These are phyloP conservation scores for Petaurus breviceps DNA, from an alignment of 2,113 vertebrate species.

Conservation along the genomic window DNA sequence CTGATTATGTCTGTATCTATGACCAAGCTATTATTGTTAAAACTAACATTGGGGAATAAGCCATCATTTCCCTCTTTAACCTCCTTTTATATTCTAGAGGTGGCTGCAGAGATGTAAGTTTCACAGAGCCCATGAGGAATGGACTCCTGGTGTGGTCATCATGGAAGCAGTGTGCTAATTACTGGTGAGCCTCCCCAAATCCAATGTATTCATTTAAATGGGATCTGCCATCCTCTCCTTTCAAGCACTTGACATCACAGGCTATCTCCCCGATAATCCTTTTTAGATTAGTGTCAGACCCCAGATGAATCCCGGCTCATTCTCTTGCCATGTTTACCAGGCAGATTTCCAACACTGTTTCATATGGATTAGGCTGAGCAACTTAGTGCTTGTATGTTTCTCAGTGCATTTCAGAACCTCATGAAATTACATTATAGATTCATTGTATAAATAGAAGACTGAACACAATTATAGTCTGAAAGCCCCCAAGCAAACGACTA, in stretches of 20 bases:
- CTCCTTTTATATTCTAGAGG: neutral
- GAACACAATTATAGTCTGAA: slow-evolving; percentile 79
- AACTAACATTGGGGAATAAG: slow-evolving; percentile 52
- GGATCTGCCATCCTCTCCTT: slow-evolving; percentile 24
- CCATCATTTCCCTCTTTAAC: slow-evolving; percentile 63
- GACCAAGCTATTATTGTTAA: slow-evolving; percentile 57
- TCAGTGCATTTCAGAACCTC: slow-evolving; percentile 83
- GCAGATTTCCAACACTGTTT: slow-evolving; percentile 83
- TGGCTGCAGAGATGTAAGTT: neutral
- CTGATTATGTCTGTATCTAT: slow-evolving; percentile 23
- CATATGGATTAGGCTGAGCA: slow-evolving; percentile 85
- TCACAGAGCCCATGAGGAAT: slow-evolving; percentile 48
- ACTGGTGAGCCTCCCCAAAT: slow-evolving; percentile 22
- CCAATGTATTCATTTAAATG: slow-evolving; percentile 25
- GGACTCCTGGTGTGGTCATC: slow-evolving; percentile 47
- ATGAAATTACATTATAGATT: slow-evolving; percentile 89
- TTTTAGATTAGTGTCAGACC: slow-evolving; percentile 75
- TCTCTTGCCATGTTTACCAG: slow-evolving; percentile 77
- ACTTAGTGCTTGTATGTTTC: slow-evolving; percentile 77
- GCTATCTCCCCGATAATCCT: slow-evolving; percentile 73
- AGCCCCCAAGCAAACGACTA: slow-evolving; percentile 59
- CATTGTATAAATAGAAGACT: slow-evolving; percentile 85
- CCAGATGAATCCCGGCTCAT: slow-evolving; percentile 55
- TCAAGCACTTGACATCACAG: slow-evolving; percentile 42
- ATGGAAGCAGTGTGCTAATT: slow-evolving; percentile 38